A percentile compares a stretch with the other conserved stretches of the same genome.
Evolutionary conservation across 2,113 vertebrate species (phyloP).

Genomic region (Corvus moneduloides): DNA sequence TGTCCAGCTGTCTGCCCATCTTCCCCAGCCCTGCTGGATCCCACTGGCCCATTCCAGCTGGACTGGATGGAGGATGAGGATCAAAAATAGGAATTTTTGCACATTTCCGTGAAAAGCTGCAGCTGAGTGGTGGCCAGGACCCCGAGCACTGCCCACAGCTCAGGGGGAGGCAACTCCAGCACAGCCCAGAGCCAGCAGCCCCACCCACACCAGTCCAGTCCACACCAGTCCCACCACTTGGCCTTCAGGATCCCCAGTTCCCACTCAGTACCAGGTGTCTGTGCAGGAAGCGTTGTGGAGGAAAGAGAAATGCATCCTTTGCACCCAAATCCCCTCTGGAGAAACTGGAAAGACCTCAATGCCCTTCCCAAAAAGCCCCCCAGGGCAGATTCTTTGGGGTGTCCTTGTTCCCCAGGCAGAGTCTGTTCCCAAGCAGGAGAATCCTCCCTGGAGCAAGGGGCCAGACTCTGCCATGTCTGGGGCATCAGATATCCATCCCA

Average conservation of each 20-base stretch:
- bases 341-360: background rate
- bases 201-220: background rate
- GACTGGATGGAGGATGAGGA: background rate
- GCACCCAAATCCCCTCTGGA: background rate
- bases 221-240: background rate
- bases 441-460: background rate
- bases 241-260: background rate
- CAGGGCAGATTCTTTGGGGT: background rate
- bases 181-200: background rate
- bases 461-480: background rate
- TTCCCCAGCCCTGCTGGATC: background rate
- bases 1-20: background rate
- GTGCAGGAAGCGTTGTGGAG: fast-evolving
- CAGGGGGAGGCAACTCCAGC: background rate
- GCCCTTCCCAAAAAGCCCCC: background rate
- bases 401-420: background rate
- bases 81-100: background rate
- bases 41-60: fast-evolving
- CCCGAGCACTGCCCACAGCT: fast-evolving
- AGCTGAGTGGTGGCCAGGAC: fast-evolving
- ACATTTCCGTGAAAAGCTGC: background rate
- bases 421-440: background rate
- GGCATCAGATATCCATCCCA: background rate
- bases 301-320: background rate
- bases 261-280: background rate